Conservation (phyloP, 2,113 vertebrate species). For the Galeopterus variegatus region DNA sequence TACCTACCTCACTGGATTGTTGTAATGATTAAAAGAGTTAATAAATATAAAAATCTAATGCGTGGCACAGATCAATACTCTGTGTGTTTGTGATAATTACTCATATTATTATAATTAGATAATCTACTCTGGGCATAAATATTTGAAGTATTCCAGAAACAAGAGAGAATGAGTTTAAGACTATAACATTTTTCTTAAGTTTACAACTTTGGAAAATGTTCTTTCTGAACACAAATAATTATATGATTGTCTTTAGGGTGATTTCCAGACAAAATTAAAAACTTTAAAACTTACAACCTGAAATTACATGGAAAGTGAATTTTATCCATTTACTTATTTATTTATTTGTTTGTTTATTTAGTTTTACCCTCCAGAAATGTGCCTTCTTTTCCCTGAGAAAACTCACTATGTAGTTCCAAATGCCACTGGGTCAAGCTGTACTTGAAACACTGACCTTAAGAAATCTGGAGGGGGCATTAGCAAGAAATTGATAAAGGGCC, state of each 20-base stretch:
- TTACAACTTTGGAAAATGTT: background rate
- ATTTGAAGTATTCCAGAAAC: background rate
- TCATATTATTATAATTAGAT: background rate
- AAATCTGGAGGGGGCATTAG: background rate
- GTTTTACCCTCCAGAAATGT: background rate
- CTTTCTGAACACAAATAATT: background rate
- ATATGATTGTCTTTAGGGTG: background rate
- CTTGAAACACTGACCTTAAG: background rate
- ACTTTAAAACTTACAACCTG: background rate
- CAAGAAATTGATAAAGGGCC: no score
- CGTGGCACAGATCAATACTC: no score
- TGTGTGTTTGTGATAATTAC: background rate
- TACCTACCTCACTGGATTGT: background rate
- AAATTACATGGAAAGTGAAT: background rate
- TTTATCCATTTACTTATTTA: background rate
- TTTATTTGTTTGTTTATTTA: background rate
- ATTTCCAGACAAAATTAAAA: background rate
- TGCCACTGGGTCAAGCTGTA: background rate
- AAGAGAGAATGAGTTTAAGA: background rate
- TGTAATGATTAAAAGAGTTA: background rate
- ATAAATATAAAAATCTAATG: background rate
- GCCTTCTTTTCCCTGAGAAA: background rate
- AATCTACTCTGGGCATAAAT: background rate
- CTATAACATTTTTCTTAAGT: background rate
- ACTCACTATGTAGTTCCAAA: background rate